phyloP scores from a whole-genome alignment of 2,113 vertebrate genomes.

The Tachysurus fulvidraco region DNA sequence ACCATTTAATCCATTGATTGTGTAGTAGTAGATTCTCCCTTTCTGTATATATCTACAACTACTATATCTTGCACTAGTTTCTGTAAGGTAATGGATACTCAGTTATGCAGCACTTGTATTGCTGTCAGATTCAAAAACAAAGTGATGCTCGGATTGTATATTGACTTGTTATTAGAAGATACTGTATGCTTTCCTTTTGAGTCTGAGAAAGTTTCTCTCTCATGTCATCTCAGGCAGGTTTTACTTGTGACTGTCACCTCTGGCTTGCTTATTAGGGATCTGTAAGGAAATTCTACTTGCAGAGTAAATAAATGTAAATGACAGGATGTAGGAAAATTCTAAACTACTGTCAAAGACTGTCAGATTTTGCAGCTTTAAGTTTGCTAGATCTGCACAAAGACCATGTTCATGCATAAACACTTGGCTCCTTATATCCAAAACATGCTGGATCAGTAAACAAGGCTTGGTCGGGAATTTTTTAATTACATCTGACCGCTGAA shows the following conservation, averaged over 20 bases:
- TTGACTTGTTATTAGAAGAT: not conserved
- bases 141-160: not conserved
- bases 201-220: not conserved
- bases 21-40: not conserved
- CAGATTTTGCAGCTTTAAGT: not conserved
- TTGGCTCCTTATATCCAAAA: not conserved
- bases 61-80: not conserved
- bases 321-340: not conserved
- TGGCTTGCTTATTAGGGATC: not conserved
- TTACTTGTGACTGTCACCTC: not conserved
- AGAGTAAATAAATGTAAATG: not conserved
- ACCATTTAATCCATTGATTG: not conserved
- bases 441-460: not conserved
- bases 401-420: not conserved
- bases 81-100: not conserved
- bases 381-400: not conserved
- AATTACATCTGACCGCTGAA: constrained; percentile 18
- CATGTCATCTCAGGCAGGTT: not conserved
- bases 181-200: not conserved
- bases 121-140: not conserved
- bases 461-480: not conserved
- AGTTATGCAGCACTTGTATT: not conserved
- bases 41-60: not conserved
- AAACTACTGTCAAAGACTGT: not conserved
- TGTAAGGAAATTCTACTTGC: not conserved